Evolutionary conservation across 2,888 invertebrate genomes (phyloP).

Genomic region (Gastrophysa polygoni): DNA sequence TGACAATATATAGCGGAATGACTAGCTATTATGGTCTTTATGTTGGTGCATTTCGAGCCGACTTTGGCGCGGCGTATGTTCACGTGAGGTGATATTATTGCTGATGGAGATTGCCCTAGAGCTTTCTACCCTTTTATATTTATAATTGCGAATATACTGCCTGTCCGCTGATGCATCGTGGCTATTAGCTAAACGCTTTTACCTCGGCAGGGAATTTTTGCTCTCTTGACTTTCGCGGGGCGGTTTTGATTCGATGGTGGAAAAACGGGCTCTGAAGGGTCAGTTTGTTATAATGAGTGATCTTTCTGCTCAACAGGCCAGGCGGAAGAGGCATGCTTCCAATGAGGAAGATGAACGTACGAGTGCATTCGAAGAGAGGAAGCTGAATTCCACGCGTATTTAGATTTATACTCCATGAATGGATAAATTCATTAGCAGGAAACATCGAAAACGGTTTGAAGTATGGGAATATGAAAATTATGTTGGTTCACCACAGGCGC

Average conservation of each 20-base stretch:
- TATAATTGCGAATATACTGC: constrained; percentile 18
- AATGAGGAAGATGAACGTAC: too few relatives aligned
- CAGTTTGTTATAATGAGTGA: background rate
- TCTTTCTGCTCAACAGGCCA: too few relatives aligned
- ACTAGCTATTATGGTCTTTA: background rate
- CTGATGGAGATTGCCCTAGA: background rate
- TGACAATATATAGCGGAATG: background rate
- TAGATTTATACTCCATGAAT: too few relatives aligned
- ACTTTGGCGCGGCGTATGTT: background rate
- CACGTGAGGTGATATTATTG: background rate
- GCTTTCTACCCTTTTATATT: constrained; percentile 14
- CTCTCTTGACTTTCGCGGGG: constrained; percentile 1
- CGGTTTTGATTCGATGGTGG: background rate
- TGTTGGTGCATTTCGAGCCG: background rate
- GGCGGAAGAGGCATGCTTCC: too few relatives aligned
- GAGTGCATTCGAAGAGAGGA: too few relatives aligned
- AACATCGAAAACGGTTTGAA: too few relatives aligned
- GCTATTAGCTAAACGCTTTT: constrained; percentile 17
- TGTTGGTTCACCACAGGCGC: too few relatives aligned
- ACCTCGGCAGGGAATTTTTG: constrained; percentile 7
- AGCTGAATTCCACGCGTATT: too few relatives aligned
- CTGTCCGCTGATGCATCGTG: constrained; percentile 14
- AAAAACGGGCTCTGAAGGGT: background rate
- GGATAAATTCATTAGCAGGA: too few relatives aligned
- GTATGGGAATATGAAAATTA: too few relatives aligned